phyloP scores from a whole-genome alignment of 2,797 vertebrate genomes.

The Sebastes goodei region DNA sequence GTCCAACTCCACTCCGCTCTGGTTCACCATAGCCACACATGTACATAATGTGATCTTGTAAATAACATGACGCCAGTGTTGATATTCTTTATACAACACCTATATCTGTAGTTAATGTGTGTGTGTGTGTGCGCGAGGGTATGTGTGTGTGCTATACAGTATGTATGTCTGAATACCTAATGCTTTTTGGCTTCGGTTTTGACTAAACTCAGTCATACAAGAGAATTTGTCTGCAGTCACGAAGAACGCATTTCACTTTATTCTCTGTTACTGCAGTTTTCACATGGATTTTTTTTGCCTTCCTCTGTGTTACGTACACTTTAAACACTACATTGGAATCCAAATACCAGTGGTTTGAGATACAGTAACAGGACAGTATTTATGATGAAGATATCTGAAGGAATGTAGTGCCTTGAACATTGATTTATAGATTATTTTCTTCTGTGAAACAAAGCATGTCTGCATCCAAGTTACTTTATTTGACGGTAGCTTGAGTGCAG shows the following conservation, averaged over 20 bases:
- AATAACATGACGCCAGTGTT: slow-evolving; percentile 68
- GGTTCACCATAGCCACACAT: slow-evolving; percentile 50
- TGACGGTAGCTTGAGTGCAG: slow-evolving; percentile 67
- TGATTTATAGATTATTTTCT: slow-evolving; percentile 68
- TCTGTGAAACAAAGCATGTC: slow-evolving; percentile 79
- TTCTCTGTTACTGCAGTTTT: slow-evolving; percentile 45
- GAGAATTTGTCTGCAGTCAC: slow-evolving; percentile 72
- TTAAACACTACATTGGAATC: slow-evolving; percentile 79
- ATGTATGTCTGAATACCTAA: slow-evolving; percentile 55
- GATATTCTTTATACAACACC: slow-evolving; percentile 63
- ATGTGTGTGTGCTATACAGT: slow-evolving; percentile 30
- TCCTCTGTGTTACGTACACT: slow-evolving; percentile 54
- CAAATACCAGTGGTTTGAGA: slow-evolving; percentile 68
- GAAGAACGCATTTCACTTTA: slow-evolving; percentile 61
- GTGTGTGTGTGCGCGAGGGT: slow-evolving; percentile 10
- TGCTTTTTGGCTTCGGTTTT: slow-evolving; percentile 71
- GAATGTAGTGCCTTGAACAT: slow-evolving; percentile 94
- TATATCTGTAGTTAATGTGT: slow-evolving; percentile 49
- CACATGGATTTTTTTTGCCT: slow-evolving; percentile 43
- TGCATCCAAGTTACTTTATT: slow-evolving; percentile 78
- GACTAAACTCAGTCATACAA: slow-evolving; percentile 70
- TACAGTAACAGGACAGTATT: slow-evolving; percentile 62
- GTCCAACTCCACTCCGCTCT: slow-evolving; percentile 32
- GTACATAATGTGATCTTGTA: slow-evolving; percentile 74
- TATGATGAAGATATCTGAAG: slow-evolving; percentile 79